Conservation (phyloP, 1,140 invertebrate species). For the Achatina immaculata region DNA sequence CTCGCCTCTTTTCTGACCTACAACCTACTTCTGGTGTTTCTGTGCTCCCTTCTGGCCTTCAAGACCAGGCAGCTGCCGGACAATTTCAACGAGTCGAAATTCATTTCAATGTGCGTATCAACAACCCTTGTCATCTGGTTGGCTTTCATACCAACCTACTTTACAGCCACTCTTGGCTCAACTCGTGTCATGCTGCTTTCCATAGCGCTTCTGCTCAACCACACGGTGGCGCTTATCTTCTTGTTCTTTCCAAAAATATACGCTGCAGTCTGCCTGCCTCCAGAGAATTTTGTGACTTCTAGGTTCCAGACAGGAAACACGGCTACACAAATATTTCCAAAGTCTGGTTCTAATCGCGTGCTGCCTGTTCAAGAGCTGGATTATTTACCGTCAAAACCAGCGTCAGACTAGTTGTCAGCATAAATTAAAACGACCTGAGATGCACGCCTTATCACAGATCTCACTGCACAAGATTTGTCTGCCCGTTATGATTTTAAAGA, state of each 20-base stretch:
- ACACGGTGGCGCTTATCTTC: background rate
- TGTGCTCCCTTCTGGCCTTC: conserved; percentile 91
- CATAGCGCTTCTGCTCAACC: conserved; percentile 17
- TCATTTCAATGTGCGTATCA: conserved; percentile 62
- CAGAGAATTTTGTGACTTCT: background rate
- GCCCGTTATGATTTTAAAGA: too few species aligned
- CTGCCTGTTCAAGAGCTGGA: background rate
- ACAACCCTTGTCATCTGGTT: conserved; percentile 63
- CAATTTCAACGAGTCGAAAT: conserved; percentile 66
- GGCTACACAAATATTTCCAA: background rate
- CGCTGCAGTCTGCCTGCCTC: background rate
- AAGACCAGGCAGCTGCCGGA: conserved; percentile 71
- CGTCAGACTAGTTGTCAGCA: too few species aligned
- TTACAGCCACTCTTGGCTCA: conserved; percentile 48
- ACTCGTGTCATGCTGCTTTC: conserved; percentile 38
- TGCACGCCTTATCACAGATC: too few species aligned
- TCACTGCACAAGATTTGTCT: too few species aligned
- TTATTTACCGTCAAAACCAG: background rate
- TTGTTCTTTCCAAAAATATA: conserved; percentile 26
- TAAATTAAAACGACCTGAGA: too few species aligned
- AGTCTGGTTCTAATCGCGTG: background rate
- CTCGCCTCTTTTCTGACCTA: conserved; percentile 77
- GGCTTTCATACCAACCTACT: conserved; percentile 63
- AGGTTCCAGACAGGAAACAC: background rate
- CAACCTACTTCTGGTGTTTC: conserved; percentile 87